phyloP scores from a whole-genome alignment of 1,140 invertebrate genomes.

The Anastrepha ludens region DNA sequence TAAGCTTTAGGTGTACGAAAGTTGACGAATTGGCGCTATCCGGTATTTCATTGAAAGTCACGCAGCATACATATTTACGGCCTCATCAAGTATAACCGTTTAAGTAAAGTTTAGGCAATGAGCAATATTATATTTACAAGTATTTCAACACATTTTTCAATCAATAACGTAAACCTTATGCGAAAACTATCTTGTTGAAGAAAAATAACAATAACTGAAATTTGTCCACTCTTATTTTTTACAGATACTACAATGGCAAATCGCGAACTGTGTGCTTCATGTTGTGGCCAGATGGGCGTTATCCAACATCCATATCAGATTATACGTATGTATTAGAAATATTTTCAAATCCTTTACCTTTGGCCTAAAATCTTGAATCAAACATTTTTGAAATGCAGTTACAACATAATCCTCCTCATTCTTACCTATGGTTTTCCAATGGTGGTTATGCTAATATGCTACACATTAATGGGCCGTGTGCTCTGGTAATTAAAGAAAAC shows the following conservation, averaged over 20 bases:
- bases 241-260: conserved; percentile 76
- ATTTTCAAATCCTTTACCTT: background rate
- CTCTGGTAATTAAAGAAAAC: conserved; percentile 70
- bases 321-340: conserved; percentile 76
- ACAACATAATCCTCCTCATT: conserved; percentile 89
- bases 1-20: too few relatives aligned
- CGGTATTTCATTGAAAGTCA: too few relatives aligned
- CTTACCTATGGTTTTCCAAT: conserved; percentile 95
- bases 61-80: too few relatives aligned
- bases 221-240: conserved; percentile 42
- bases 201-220: too few relatives aligned
- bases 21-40: too few relatives aligned
- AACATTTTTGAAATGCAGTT: conserved; percentile 77
- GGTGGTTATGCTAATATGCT: conserved; percentile 90
- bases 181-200: too few relatives aligned
- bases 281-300: conserved; percentile 81
- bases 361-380: background rate
- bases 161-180: too few relatives aligned
- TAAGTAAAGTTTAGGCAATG: too few relatives aligned
- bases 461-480: conserved; percentile 86
- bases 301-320: conserved; percentile 76
- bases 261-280: conserved; percentile 79
- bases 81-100: too few relatives aligned
- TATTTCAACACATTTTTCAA: too few relatives aligned
- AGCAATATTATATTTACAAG: too few relatives aligned